Base-by-base conservation (phyloP, 2,888 invertebrate genomes). In the Harmothoe impar region DNA sequence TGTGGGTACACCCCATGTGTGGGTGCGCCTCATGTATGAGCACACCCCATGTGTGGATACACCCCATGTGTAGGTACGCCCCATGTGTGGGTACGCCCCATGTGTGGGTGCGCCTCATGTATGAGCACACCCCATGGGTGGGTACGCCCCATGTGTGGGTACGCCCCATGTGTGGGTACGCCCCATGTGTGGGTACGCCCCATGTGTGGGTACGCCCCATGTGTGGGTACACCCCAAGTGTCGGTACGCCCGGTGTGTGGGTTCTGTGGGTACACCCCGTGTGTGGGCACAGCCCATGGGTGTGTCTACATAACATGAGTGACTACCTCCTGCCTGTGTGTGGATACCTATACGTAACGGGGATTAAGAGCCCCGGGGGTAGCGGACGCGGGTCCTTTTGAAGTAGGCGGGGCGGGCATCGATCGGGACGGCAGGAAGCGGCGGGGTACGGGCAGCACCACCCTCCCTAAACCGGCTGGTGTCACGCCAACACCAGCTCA, bases 381-480 rank as follows among this genome's bases (percentile, higher is more conserved):
- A 72, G 5, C 29, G 72, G 72, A 72, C 31, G 72, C 62, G 15
- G 62, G 72, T 15, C 72, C 72, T 72, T 72, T 72, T 72, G 72
- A 72, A 72, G 72, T 72, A 25, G 25, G 25, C 72, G 72, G 29
- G 72, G 3, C 72, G 29, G 72, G 29, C 72, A 72, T 72, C 72
- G 72, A 72, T 72, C 72, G 72, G n/a, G 3, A 12, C 7, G 7
- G 62, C n/a, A 43, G 62, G 62, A 52, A 17, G 54, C 54, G 54
- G 54, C 54, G 54, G n/a, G n/a, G n/a, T n/a, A n/a, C n/a, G n/a
- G 62, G 62, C 62, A 62, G 62, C 62, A 62, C 62, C 62, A n/a
- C 43, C 43, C 3, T 43, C 43, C 43, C 43, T 43, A 43, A 43
- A 43, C 43, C 43, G 43, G 43, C 43, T 10, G 43, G 43, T 43